Percentiles rank a stretch among this genome's conserved stretches.
Evolutionary conservation across 1,140 invertebrate species (phyloP).

Genomic region (Lerema accius): DNA sequence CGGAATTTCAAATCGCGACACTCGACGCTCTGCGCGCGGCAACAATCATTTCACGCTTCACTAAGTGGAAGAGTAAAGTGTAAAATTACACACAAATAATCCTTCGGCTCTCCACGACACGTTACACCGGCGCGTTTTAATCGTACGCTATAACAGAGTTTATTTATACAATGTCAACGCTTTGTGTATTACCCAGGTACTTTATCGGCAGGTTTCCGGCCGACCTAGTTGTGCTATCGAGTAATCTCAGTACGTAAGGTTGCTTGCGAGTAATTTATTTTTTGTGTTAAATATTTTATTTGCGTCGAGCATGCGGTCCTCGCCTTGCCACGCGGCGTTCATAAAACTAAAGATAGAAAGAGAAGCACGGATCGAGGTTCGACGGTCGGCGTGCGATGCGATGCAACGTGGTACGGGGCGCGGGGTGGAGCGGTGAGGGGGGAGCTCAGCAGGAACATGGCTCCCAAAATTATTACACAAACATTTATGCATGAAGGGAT

Average conservation of each 20-base stretch:
- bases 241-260: not conserved
- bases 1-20: slow-evolving; percentile 53
- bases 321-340: slow-evolving; percentile 41
- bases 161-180: not conserved
- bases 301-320: slow-evolving; percentile 41
- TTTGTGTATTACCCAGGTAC: not conserved
- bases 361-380: slow-evolving; percentile 49
- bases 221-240: not conserved
- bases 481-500: slow-evolving; percentile 80
- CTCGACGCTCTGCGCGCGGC: slow-evolving; percentile 44
- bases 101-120: slow-evolving; percentile 16
- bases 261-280: not conserved
- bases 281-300: not conserved
- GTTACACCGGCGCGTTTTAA: slow-evolving; percentile 3
- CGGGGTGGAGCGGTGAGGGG: slow-evolving; percentile 47
- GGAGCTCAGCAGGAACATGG: slow-evolving; percentile 56
- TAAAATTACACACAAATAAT: slow-evolving; percentile 70
- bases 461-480: slow-evolving; percentile 78
- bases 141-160: not conserved
- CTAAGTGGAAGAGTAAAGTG: slow-evolving; percentile 69
- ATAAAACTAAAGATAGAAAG: slow-evolving; percentile 63
- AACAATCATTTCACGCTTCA: slow-evolving; percentile 71
- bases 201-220: not conserved
- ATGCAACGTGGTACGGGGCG: slow-evolving; percentile 55
- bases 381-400: slow-evolving; percentile 39